phyloP scores from a whole-genome alignment of 2,888 invertebrate species.

The Horisme vitalbata region DNA sequence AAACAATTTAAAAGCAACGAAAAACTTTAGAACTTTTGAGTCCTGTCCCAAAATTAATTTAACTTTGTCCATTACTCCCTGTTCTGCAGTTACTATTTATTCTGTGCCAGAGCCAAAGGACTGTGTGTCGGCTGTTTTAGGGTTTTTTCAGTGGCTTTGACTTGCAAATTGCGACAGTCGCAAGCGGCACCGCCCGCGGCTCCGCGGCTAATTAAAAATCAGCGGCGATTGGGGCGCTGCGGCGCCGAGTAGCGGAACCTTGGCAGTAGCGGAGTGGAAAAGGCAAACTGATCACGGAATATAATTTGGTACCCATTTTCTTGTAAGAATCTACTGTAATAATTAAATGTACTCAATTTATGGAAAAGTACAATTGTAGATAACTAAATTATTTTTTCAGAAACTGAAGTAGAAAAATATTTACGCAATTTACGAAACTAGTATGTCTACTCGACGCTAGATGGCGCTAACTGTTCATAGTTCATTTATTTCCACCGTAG shows the following conservation, averaged over 20 bases:
- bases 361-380: too few relatives aligned
- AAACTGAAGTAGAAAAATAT: background rate
- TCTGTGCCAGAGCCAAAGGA: conserved; percentile 60
- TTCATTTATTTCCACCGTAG: too few relatives aligned
- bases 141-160: conserved; percentile 81
- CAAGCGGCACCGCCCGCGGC: conserved; percentile 42
- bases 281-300: too few relatives aligned
- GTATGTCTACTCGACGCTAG: conserved; percentile 35
- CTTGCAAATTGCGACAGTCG: conserved; percentile 74
- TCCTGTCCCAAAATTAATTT: conserved; percentile 7
- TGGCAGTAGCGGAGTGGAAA: background rate
- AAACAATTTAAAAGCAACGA: too few relatives aligned
- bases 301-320: too few relatives aligned
- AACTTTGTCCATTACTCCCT: conserved; percentile 32
- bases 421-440: background rate
- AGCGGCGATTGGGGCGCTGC: conserved; percentile 46
- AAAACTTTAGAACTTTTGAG: background rate
- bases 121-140: conserved; percentile 78
- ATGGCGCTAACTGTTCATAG: conserved; percentile 29
- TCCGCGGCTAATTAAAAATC: conserved; percentile 69
- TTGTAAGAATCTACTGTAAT: background rate
- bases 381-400: too few relatives aligned
- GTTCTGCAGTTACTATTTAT: conserved; percentile 34
- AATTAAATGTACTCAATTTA: background rate
- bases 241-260: conserved; percentile 51